These are phyloP conservation scores for Helarctos malayanus DNA, from an alignment of 2,797 vertebrate species.

Conservation along the genomic window DNA sequence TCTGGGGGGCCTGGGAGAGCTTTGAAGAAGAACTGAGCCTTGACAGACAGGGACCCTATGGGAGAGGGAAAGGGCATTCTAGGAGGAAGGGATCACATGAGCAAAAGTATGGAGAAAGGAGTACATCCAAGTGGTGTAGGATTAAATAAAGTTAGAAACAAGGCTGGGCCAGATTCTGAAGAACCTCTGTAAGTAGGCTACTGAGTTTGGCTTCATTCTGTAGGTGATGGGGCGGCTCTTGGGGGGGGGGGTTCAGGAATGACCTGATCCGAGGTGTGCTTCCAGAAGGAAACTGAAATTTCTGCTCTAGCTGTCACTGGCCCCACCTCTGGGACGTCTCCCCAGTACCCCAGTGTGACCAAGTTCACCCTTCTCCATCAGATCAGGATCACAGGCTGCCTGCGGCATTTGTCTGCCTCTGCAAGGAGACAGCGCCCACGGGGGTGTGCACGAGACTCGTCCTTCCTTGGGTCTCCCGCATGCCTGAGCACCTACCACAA, in stretches of 20 bases:
- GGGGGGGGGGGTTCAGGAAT: neutral
- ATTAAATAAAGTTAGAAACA: neutral
- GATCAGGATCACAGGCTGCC: neutral
- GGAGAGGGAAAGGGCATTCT: neutral
- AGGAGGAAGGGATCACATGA: neutral
- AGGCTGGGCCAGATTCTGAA: neutral
- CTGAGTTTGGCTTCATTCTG: neutral
- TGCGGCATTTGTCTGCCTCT: neutral
- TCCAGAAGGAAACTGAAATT: neutral
- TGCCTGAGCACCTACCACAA: neutral
- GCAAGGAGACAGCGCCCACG: rapidly evolving
- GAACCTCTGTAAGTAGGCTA: neutral
- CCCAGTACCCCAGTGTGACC: neutral
- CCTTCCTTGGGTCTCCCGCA: neutral
- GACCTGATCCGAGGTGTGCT: neutral
- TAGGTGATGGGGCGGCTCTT: neutral
- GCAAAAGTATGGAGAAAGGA: neutral
- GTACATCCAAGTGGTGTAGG: neutral
- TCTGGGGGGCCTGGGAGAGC: neutral
- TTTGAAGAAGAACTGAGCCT: neutral
- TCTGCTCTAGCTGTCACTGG: neutral
- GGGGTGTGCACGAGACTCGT: rapidly evolving
- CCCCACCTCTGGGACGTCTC: neutral
- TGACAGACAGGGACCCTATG: neutral
- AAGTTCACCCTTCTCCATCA: neutral